Evolutionary conservation across 64 coral and sea anemone genomes (phyloP).

Genomic region (Actinia tenebrosa): DNA sequence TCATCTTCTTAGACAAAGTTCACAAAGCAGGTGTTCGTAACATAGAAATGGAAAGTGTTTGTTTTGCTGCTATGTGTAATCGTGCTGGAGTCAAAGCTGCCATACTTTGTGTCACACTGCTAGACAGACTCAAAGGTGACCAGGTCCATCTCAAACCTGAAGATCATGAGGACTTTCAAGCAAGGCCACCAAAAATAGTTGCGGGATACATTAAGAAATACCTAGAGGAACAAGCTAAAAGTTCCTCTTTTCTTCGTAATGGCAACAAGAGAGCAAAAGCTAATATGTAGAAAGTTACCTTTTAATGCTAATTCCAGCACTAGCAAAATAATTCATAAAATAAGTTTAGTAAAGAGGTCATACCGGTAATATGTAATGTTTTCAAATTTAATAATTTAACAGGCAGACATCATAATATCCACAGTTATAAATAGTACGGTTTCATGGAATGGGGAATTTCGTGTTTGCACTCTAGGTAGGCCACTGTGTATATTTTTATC

Average conservation of each 20-base stretch:
- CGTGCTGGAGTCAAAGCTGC: conserved; percentile 74
- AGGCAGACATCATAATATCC: too few relatives aligned
- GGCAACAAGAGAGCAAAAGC: conserved; percentile 10
- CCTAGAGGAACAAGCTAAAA: conserved; percentile 14
- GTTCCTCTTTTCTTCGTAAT: not conserved
- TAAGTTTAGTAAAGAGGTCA: too few relatives aligned
- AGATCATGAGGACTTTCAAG: conserved; percentile 74
- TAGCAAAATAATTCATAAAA: too few relatives aligned
- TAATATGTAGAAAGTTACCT: not conserved
- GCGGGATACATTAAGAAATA: conserved; percentile 69
- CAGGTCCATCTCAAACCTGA: conserved; percentile 58
- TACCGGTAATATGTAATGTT: too few relatives aligned
- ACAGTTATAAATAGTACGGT: too few relatives aligned
- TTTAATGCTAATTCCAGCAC: not conserved
- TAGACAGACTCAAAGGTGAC: conserved; percentile 73
- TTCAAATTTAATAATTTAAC: too few relatives aligned
- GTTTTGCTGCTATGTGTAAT: conserved; percentile 95
- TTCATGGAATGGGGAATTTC: too few relatives aligned
- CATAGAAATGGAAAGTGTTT: conserved; percentile 97
- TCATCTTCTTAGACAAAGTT: conserved; percentile 60
- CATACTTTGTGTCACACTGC: conserved; percentile 80
- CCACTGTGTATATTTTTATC: too few relatives aligned
- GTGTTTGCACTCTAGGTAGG: too few relatives aligned
- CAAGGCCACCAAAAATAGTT: conserved; percentile 70
- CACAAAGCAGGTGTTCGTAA: conserved; percentile 72